A percentile compares a stretch with the other conserved stretches of the same genome.
Conservation (phyloP, 2,888 invertebrate species). For the Callyntrura sp. region DNA sequence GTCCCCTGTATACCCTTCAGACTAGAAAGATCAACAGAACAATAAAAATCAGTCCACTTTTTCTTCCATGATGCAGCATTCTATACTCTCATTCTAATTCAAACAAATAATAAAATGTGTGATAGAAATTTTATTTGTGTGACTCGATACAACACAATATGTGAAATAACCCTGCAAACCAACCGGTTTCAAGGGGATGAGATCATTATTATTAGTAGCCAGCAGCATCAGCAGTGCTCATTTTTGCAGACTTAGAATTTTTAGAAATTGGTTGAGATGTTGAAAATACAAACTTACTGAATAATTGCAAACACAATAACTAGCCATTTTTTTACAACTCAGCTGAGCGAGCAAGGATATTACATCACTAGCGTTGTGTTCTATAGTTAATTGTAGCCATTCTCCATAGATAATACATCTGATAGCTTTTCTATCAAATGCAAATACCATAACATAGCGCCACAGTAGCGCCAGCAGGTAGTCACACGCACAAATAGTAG, state of each 20-base stretch:
- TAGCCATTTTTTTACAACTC: neutral
- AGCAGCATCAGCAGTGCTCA: slow-evolving; percentile 18
- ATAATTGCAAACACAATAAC: neutral
- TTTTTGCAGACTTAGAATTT: slow-evolving; percentile 24
- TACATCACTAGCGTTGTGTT: too few species aligned
- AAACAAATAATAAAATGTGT: slow-evolving; percentile 20
- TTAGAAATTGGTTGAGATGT: neutral
- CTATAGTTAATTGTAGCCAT: too few species aligned
- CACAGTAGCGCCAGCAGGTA: too few species aligned
- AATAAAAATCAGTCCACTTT: slow-evolving; percentile 44
- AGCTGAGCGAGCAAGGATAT: neutral
- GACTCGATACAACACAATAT: slow-evolving; percentile 30
- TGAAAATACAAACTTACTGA: neutral
- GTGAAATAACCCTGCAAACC: neutral
- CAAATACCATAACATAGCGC: too few species aligned
- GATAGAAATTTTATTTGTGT: neutral
- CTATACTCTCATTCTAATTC: slow-evolving; percentile 29
- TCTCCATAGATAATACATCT: neutral
- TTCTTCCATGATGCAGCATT: neutral
- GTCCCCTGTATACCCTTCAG: slow-evolving; percentile 45
- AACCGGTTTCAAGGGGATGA: slow-evolving; percentile 75
- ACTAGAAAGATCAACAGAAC: slow-evolving; percentile 49
- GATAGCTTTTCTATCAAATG: neutral
- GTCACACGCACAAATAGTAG: neutral
- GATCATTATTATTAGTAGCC: slow-evolving; percentile 65